phyloP scores from a whole-genome alignment of 1,140 invertebrate genomes.

The Theocolax elegans region DNA sequence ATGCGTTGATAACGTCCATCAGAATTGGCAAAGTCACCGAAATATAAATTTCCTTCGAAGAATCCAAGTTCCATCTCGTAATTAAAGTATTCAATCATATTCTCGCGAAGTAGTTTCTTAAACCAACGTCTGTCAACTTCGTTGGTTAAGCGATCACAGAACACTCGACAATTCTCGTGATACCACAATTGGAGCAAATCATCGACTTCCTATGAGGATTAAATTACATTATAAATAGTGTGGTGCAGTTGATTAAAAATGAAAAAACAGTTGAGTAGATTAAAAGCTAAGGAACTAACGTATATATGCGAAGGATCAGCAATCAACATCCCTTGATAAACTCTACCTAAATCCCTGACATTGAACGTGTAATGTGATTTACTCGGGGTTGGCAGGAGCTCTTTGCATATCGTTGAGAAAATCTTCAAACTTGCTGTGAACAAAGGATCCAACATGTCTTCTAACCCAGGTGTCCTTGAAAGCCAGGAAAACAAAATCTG shows the following conservation, averaged over 20 bases:
- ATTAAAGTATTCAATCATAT: slow-evolving; percentile 72
- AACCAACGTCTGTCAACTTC: slow-evolving; percentile 74
- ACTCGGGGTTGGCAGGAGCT: slow-evolving; percentile 74
- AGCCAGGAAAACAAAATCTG: slow-evolving; percentile 78
- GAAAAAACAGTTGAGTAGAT: too few species aligned
- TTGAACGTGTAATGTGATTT: slow-evolving; percentile 82
- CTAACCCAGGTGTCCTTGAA: slow-evolving; percentile 56
- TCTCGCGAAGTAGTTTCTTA: slow-evolving; percentile 67
- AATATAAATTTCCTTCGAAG: slow-evolving; percentile 35
- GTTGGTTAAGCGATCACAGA: slow-evolving; percentile 77
- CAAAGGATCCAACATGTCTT: slow-evolving; percentile 63
- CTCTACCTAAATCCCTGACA: slow-evolving; percentile 76
- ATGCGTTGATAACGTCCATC: slow-evolving; percentile 50
- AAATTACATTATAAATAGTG: not conserved
- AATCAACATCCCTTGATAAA: slow-evolving; percentile 82
- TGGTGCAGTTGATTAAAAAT: too few species aligned
- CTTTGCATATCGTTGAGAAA: slow-evolving; percentile 71
- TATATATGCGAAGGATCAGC: slow-evolving; percentile 66
- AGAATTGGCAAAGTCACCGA: slow-evolving; percentile 46
- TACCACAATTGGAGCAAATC: slow-evolving; percentile 71
- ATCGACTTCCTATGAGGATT: not conserved
- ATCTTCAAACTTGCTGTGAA: slow-evolving; percentile 73
- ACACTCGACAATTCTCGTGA: slow-evolving; percentile 77
- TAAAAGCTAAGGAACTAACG: slow-evolving; percentile 57
- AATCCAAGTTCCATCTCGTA: slow-evolving; percentile 62